These are phyloP conservation scores for Myopa tessellatipennis DNA, from an alignment of 2,888 invertebrate genomes.

Conservation along the genomic window DNA sequence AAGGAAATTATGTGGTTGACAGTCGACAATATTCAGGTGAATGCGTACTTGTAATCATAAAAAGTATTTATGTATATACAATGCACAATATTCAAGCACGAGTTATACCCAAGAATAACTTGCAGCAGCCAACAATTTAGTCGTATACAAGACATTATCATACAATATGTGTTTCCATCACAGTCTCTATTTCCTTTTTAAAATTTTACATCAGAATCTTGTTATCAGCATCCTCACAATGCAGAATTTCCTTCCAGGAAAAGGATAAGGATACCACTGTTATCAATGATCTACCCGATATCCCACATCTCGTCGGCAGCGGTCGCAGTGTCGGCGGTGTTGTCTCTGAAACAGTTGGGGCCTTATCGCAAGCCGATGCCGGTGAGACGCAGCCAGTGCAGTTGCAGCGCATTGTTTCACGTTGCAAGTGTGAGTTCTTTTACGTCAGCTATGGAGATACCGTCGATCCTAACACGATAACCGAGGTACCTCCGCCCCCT, in stretches of 20 bases:
- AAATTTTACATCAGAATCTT: too few relatives aligned
- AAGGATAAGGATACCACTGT: constrained; percentile 82
- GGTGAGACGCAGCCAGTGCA: constrained; percentile 73
- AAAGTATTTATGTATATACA: background rate
- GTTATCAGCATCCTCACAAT: background rate
- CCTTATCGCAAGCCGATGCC: constrained; percentile 76
- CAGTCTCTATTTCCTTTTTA: background rate
- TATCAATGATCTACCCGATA: constrained; percentile 84
- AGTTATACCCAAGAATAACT: too few relatives aligned
- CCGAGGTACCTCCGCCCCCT: constrained; percentile 78
- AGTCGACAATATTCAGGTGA: constrained; percentile 87
- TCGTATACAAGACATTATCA: too few relatives aligned
- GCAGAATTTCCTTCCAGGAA: constrained; percentile 55
- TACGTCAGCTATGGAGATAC: constrained; percentile 93
- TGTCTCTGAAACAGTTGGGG: constrained; percentile 90
- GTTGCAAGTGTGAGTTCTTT: constrained; percentile 98
- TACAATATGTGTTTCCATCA: too few relatives aligned
- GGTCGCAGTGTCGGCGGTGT: constrained; percentile 98
- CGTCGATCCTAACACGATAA: constrained; percentile 69
- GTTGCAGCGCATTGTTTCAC: constrained; percentile 95
- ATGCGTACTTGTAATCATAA: background rate
- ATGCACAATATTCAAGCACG: too few relatives aligned
- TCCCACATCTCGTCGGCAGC: constrained; percentile 90
- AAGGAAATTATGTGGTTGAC: constrained; percentile 97
- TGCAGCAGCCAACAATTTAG: too few relatives aligned